A percentile compares a stretch with the other conserved stretches of the same genome.
Conservation (phyloP, 1,140 invertebrate species). For the Coenobita brevimanus region DNA sequence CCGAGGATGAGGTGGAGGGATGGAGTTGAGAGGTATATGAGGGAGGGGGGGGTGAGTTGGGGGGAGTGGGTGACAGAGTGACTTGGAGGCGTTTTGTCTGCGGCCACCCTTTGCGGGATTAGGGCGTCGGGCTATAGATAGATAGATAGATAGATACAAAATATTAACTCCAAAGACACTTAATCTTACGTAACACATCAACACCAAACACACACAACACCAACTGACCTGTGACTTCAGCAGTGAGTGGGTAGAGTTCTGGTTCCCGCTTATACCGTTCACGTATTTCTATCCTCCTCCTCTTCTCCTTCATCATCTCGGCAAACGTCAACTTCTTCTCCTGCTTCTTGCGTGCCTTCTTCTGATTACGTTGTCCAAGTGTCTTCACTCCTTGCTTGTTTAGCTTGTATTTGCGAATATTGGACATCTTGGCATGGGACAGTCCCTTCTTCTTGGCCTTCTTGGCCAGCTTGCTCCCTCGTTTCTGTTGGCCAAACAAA, state of each 20-base stretch:
- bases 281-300: not conserved
- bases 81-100: no score
- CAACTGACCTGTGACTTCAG: slow-evolving; percentile 33
- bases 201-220: no score
- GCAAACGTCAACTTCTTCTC: slow-evolving; percentile 1
- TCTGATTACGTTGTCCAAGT: not conserved
- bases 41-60: no score
- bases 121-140: no score
- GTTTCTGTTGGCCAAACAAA: slow-evolving; percentile 36
- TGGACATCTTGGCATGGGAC: not conserved
- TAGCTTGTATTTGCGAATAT: slow-evolving; percentile 18
- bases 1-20: no score
- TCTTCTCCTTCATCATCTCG: not conserved
- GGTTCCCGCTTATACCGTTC: not conserved
- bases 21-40: no score
- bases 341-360: slow-evolving; percentile 17
- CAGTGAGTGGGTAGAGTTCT: slow-evolving; percentile 21
- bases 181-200: no score
- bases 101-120: no score
- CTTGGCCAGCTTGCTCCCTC: slow-evolving; percentile 23
- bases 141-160: no score
- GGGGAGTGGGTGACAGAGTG: no score
- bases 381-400: not conserved
- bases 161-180: no score
- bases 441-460: slow-evolving; percentile 49